Evolutionary conservation across 2,797 vertebrate genomes (phyloP), one percentile per base, ranked within the genome.

Genomic region (Poeciliopsis paucimaculata): DNA sequence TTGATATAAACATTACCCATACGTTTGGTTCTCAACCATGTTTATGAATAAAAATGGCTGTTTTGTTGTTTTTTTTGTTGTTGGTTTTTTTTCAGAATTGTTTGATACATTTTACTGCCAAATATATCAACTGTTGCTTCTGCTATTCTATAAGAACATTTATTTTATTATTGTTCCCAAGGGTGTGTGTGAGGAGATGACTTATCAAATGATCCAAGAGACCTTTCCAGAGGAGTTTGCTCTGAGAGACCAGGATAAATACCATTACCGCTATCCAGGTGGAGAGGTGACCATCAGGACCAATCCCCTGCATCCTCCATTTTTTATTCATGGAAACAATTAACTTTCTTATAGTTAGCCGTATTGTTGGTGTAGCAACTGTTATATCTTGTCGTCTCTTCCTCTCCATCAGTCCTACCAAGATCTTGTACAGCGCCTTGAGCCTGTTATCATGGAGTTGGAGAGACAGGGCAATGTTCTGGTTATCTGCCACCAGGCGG

Each of bases 171-270:
- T 84, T 5, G 10, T 76, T 43, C 64, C 71, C n/a, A 89, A 99
- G 98, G 98, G 98, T 0, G 96, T 99, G 9, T 99, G 98, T 86
- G 98, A 99, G 89, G 98, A 99, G 90, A 98, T 99, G 98, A 97
- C 96, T 12, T 99, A 99, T 0, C 95, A 96, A 2, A 97, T 98
- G 95, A 98, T 99, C 23, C 95, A 98, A 88, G 95, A 95, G 68
- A 95, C 94, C 43, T 98, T 97, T 60, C 98, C 98, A 0, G 98
- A 99, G 0, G 98, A 99, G 88, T 99, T 99, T 92, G 96, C 97
- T 4, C 89, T 99, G 91, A 96, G 98, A 83, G 98, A 99, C 92
- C 97, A 98, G 90, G 98, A 99, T 90, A 99, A 99, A 62, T 99
- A 98, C 10, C 97, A 99, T 43, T 99, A 99, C 77, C 97, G 98